phyloP scores from a whole-genome alignment of 1,140 invertebrate species.

The Trichonephila inaurata region DNA sequence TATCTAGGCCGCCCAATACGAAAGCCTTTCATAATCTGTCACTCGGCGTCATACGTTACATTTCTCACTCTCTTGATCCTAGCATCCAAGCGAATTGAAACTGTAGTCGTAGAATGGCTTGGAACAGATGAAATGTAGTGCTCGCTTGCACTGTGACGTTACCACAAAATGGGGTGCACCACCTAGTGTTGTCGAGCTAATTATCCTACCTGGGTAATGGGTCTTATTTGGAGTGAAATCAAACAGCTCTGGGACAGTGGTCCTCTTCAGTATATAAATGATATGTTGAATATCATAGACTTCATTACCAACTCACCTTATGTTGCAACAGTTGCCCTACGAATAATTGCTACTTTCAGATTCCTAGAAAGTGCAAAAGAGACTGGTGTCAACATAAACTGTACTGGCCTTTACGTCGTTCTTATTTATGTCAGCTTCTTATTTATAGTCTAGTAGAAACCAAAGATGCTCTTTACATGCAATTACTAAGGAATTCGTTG shows the following conservation, averaged over 20 bases:
- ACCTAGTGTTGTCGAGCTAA: slow-evolving; percentile 94
- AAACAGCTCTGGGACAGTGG: slow-evolving; percentile 99
- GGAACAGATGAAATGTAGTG: slow-evolving; percentile 80
- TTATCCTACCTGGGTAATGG: slow-evolving; percentile 95
- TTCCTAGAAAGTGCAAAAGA: slow-evolving; percentile 89
- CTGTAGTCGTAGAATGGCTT: slow-evolving; percentile 87
- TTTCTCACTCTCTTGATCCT: slow-evolving; percentile 96
- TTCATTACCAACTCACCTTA: slow-evolving; percentile 99
- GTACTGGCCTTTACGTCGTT: slow-evolving; percentile 96
- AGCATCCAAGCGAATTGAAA: slow-evolving; percentile 96
- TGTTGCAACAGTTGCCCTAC: slow-evolving; percentile 95
- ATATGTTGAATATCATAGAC: slow-evolving; percentile 99
- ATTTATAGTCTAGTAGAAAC: slow-evolving; percentile 93
- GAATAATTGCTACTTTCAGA: slow-evolving; percentile 96
- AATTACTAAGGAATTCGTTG: slow-evolving; percentile 98
- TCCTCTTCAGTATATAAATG: slow-evolving; percentile 95
- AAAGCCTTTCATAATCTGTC: too few species aligned
- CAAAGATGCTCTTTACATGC: slow-evolving; percentile 95
- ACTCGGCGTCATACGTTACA: too few species aligned
- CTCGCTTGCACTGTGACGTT: slow-evolving; percentile 82
- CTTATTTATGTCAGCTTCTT: slow-evolving; percentile 95
- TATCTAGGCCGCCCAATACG: too few species aligned
- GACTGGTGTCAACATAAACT: slow-evolving; percentile 95
- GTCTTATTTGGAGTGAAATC: slow-evolving; percentile 98
- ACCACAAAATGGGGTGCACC: slow-evolving; percentile 92